Base-by-base conservation (phyloP, 1,140 invertebrate genomes). In the Dufourea novaeangliae region DNA sequence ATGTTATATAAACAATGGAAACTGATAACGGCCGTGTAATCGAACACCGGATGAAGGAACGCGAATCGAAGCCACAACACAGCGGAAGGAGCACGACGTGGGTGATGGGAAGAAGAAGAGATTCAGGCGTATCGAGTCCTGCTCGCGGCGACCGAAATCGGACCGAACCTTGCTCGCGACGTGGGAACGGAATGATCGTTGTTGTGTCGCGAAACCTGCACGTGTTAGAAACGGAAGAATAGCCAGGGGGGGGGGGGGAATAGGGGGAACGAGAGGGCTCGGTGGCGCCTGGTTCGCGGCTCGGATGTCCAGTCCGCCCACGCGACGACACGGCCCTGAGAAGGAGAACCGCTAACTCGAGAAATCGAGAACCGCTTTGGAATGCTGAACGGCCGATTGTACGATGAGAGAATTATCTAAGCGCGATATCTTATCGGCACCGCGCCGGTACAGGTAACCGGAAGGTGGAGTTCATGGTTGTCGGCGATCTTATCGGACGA, bases 41-140 rank as follows among this genome's bases (percentile, higher is more conserved):
- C 83, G 83, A 80, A 92, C 86, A 92, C 92, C 91, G 92, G 91
- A 92, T 93, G 90, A 84, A 75, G 90, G 88, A 85, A n/a, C n/a
- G n/a, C 84, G 84, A 59, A 63, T 83, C 81, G 86, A 78, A 92
- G 91, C 89, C 92, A 91, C 90, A 93, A 92, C 88, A 92, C 62
- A 27, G 11, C 64, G 56, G 27, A 72, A 50, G 50, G 20, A 69
- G 44, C 44, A 54, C 81, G 71, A 80, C 67, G 83, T 84, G 83
- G 82, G 83, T 84, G 82, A 80, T 80, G 78, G 83, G 63, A 67
- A 56, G n/a, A n/a, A n/a, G 39, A 54, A 46, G 71, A 54, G 59
- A 72, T 61, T 52, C 68, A n/a, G 63, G 14, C 5, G 22, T 25
- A 25, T 25, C 22, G 22, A n/a, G 6, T 5, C 17, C 5, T 50